phyloP scores from a whole-genome alignment of 2,888 invertebrate species.

The Thereva nobilitata region DNA sequence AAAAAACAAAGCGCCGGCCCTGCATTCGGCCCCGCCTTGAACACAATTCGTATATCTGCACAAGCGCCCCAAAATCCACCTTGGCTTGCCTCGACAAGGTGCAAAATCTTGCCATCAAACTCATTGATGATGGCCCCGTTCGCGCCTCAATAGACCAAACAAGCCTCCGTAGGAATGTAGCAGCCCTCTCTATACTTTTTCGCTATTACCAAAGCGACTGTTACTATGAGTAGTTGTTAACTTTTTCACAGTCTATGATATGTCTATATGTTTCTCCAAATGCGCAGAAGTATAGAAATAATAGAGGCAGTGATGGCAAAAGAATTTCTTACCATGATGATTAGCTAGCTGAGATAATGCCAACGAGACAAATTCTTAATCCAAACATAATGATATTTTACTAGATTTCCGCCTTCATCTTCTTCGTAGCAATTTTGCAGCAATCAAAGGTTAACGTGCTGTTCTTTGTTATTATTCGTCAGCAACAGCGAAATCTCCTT shows the following conservation, averaged over 20 bases:
- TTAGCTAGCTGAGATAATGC: slow-evolving; percentile 9
- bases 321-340: slow-evolving; percentile 14
- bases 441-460: slow-evolving; percentile 18
- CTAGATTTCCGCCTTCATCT: slow-evolving; percentile 1
- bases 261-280: slow-evolving; percentile 14
- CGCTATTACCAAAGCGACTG: too few relatives aligned
- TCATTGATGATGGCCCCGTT: too few relatives aligned
- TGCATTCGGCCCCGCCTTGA: too few relatives aligned
- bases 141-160: too few relatives aligned
- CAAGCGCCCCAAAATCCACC: too few relatives aligned
- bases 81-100: too few relatives aligned
- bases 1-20: too few relatives aligned
- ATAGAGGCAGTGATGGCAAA: slow-evolving; percentile 26
- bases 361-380: slow-evolving; percentile 26
- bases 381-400: slow-evolving; percentile 27
- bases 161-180: too few relatives aligned
- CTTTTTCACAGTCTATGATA: slow-evolving; percentile 14
- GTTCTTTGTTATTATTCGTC: slow-evolving; percentile 19
- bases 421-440: slow-evolving; percentile 12
- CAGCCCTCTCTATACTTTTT: too few relatives aligned
- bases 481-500: slow-evolving; percentile 13
- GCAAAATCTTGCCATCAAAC: too few relatives aligned
- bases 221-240: slow-evolving; percentile 22
- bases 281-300: slow-evolving; percentile 3
- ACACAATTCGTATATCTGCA: too few relatives aligned